Percentiles rank a stretch among this genome's conserved stretches.
Evolutionary conservation across 2,888 invertebrate species (phyloP).

Genomic region (Erynnis tages): DNA sequence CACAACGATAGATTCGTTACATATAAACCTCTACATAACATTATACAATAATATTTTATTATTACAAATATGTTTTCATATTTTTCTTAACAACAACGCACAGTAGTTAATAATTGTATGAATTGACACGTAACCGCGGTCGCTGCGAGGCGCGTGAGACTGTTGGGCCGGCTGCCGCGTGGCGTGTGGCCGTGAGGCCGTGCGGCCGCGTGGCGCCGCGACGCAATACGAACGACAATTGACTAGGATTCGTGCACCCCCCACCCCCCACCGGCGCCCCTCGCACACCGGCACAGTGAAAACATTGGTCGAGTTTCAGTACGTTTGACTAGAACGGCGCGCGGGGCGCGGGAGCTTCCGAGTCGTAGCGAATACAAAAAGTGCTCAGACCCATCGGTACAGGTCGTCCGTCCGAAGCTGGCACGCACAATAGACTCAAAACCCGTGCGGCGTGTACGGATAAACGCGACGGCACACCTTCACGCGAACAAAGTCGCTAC

Average conservation of each 20-base stretch:
- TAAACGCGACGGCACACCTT: too few relatives aligned
- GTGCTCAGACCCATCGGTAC: slow-evolving; percentile 67
- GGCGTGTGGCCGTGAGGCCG: too few relatives aligned
- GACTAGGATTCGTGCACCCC: slow-evolving; percentile 75
- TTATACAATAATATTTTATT: slow-evolving; percentile 62
- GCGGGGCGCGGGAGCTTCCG: slow-evolving; percentile 48
- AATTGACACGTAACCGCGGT: slow-evolving; percentile 75
- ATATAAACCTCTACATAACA: slow-evolving; percentile 75
- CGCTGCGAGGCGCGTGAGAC: too few relatives aligned
- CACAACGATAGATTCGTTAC: slow-evolving; percentile 55
- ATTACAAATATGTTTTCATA: slow-evolving; percentile 66
- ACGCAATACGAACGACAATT: slow-evolving; percentile 70
- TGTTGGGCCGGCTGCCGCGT: too few relatives aligned
- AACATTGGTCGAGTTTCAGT: slow-evolving; percentile 74
- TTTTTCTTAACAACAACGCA: slow-evolving; percentile 72
- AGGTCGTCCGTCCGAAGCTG: too few relatives aligned
- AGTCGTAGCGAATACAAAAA: slow-evolving; percentile 66
- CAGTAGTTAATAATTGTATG: slow-evolving; percentile 70
- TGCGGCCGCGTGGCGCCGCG: not conserved
- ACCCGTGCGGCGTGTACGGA: too few relatives aligned
- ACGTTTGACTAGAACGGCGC: slow-evolving; percentile 76
- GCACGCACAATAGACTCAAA: too few relatives aligned
- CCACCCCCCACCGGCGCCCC: slow-evolving; percentile 48
- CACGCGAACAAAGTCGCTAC: too few relatives aligned
- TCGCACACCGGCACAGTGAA: slow-evolving; percentile 43